A percentile compares a stretch with the other conserved stretches of the same genome.
phyloP scores from a whole-genome alignment of 2,797 vertebrate species.

The Tympanoctomys barrerae region DNA sequence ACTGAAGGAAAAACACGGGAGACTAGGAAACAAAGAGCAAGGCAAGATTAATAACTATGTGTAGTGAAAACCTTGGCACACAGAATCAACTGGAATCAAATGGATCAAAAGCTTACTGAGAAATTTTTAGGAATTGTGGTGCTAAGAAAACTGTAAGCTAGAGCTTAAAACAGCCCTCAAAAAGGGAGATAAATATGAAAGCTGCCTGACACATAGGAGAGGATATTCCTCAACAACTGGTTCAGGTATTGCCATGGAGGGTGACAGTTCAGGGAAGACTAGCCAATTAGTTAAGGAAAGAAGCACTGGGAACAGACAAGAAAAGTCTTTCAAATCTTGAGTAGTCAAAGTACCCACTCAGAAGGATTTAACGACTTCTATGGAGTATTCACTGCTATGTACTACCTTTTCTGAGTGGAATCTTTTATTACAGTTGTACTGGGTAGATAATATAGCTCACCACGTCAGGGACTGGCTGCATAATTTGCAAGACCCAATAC shows the following conservation, averaged over 20 bases:
- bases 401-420: neutral
- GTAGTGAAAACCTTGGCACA: neutral
- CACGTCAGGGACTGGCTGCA: neutral
- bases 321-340: neutral
- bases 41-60: slow-evolving; percentile 4
- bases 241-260: neutral
- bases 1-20: slow-evolving; percentile 2
- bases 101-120: slow-evolving; percentile 24
- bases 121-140: slow-evolving; percentile 18
- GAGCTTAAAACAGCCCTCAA: neutral
- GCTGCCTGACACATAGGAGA: neutral
- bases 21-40: slow-evolving; percentile 33
- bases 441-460: neutral
- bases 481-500: neutral
- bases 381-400: neutral
- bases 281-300: neutral
- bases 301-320: neutral
- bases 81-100: slow-evolving; percentile 46
- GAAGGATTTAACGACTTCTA: slow-evolving; percentile 1
- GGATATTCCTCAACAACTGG: neutral
- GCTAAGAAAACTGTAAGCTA: neutral
- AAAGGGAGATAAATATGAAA: neutral
- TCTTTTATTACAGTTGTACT: neutral
- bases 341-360: neutral
- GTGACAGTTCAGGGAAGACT: neutral